phyloP scores from a whole-genome alignment of 2,113 vertebrate genomes.

The Eretmochelys imbricata region DNA sequence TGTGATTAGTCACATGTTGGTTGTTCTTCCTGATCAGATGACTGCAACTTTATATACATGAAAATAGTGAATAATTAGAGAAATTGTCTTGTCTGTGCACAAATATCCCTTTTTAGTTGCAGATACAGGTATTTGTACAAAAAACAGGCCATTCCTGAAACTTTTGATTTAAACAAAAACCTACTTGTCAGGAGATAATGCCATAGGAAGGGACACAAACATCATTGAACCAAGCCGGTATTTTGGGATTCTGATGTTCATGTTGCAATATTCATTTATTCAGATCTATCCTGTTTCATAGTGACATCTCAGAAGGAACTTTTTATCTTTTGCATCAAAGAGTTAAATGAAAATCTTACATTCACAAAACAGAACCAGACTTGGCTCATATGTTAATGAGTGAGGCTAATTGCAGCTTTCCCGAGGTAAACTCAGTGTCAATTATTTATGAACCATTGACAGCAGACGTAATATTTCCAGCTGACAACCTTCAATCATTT shows the following conservation, averaged over 20 bases:
- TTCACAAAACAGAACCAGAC: conserved; percentile 60
- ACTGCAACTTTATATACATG: not conserved
- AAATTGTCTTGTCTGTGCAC: not conserved
- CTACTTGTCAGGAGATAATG: not conserved
- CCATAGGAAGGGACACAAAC: conserved; percentile 10
- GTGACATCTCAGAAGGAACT: conserved; percentile 36
- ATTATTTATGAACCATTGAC: conserved; percentile 81
- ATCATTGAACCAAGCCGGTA: not conserved
- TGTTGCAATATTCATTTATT: conserved; percentile 56
- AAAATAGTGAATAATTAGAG: not conserved
- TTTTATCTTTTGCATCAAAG: conserved; percentile 74
- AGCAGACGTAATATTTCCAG: conserved; percentile 77
- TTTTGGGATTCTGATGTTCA: conserved; percentile 54
- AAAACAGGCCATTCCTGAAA: not conserved
- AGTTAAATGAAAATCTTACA: conserved; percentile 76
- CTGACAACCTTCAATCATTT: conserved; percentile 78
- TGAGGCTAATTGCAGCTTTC: conserved; percentile 81
- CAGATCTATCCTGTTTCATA: conserved; percentile 65
- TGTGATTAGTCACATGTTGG: not conserved
- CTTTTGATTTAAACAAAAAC: not conserved
- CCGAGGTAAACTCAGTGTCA: conserved; percentile 79
- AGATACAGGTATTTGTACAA: not conserved
- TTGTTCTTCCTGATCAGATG: not conserved
- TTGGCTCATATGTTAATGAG: conserved; percentile 81
- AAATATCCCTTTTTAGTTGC: not conserved